Evolutionary conservation across 2,797 vertebrate species (phyloP), one percentile per base, ranked within the genome.

Genomic region (Cottoperca gobio): DNA sequence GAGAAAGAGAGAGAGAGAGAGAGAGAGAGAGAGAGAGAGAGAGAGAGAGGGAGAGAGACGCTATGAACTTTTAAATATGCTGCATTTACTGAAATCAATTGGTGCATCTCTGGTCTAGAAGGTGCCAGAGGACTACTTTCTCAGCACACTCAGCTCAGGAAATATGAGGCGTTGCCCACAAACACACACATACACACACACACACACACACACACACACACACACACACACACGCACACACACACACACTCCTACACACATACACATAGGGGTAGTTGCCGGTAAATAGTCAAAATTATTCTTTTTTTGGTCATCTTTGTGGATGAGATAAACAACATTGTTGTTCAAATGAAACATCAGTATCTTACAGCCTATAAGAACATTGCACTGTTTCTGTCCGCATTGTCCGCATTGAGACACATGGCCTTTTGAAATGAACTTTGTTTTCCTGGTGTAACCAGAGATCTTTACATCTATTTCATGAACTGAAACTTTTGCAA

Each of bases 61-160:
- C 13, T 40, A 65, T 50, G 19, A 23, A 70, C 17, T 28, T 33
- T 50, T 11, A 48, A 70, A 42, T 60, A 62, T 64, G 50, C 16
- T 67, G 52, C 35, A 67, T 45, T 66, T 70, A 58, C 39, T 65
- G 33, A 63, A 35, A 54, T 77, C 45, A 62, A 17, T 70, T 19
- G 31, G 45, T 74, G 55, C 72, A 78, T 87, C 61, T 28, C 43
- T 76, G 78, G 50, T 77, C 69, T 42, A 60, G 24, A 87, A 81
- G 81, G 52, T 33, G 23, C 26, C 43, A 23, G 14, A 62, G 23
- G 74, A 82, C 43, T 70, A 58, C 67, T 70, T 57, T 58, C 64
- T 76, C 71, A 61, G 76, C 75, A 75, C 21, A 53, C 24, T 70
- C 68, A 54, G 59, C 58, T 31, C 52, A 70, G 54, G 52, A 73